Conservation (phyloP, 2,888 invertebrate genomes). For the Eledona agricola region DNA sequence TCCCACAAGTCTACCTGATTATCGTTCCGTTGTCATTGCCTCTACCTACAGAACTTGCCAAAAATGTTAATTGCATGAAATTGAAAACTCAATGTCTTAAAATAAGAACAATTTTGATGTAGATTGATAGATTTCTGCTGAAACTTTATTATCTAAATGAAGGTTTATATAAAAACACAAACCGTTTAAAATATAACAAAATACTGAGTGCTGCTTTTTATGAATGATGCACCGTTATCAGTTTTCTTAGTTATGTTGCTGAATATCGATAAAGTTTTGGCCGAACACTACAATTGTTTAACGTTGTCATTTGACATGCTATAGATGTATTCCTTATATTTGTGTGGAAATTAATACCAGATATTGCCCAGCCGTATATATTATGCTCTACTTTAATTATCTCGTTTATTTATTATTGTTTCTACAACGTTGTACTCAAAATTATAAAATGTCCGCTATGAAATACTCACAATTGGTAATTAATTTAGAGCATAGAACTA, state of each 20-base stretch:
- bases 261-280: constrained; percentile 50
- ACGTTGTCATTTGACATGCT: constrained; percentile 59
- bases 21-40: constrained; percentile 23
- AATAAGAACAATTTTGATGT: constrained; percentile 52
- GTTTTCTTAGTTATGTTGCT: constrained; percentile 33
- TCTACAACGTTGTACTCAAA: constrained; percentile 30
- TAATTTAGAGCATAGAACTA: constrained; percentile 43
- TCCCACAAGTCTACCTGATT: too few relatives aligned
- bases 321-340: constrained; percentile 59
- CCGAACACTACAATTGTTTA: constrained; percentile 53
- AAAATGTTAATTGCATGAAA: constrained; percentile 49
- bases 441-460: constrained; percentile 18
- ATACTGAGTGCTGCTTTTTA: constrained; percentile 41
- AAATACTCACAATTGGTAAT: constrained; percentile 37
- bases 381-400: constrained; percentile 40
- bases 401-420: constrained; percentile 26
- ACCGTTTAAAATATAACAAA: constrained; percentile 24
- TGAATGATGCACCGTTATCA: constrained; percentile 37
- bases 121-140: constrained; percentile 52
- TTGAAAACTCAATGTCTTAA: constrained; percentile 45
- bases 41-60: constrained; percentile 46
- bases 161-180: constrained; percentile 20
- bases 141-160: constrained; percentile 48
- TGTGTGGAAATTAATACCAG: constrained; percentile 56
- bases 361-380: constrained; percentile 46